Evolutionary conservation across 2,888 invertebrate species (phyloP), one percentile per base, ranked within the genome.

Genomic region (Cyclophora albipunctata): DNA sequence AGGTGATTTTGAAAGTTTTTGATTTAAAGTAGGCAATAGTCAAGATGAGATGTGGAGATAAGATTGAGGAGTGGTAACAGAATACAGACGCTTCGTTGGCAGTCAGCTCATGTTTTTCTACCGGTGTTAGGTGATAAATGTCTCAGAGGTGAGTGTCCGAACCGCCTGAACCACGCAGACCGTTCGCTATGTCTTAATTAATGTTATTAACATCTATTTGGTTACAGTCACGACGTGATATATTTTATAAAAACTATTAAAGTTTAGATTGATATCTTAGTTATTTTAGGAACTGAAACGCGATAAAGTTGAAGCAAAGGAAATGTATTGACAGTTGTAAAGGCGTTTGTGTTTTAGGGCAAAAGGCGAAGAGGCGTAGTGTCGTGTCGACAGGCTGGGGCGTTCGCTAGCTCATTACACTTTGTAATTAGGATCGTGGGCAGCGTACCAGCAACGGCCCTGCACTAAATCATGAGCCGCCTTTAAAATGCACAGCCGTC

Each of bases 361-460:
- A 58, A 43, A 34, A 46, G 58, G 54, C 52, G 60, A 52, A 54
- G 65, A 65, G 68, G 69, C 71, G 73, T 72, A 63, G 70, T 60
- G 59, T 61, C 57, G 55, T 64, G 63, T 66, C 65, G 63, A 63
- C 64, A 62, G 69, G 72, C 69, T 73, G 65, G 60, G 63, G 66
- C 63, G 64, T 66, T 74, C 63, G 64, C 66, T 74, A 69, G 69
- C 77, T 84, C 82, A 87, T 86, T 86, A 84, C 82, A 84, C 79
- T 84, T 85, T 83, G 79, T 86, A 86, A 88, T 87, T 84, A 84
- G 78, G 71, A 62, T 78, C 77, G 84, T 81, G 78, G 82, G 83
- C 75, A 69, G 78, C 66, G 73, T 71, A 73, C 70, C 68, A 65
- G 73, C 67, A 56, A 64, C 74, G 71, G 75, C 73, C 76, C 81